Percentiles rank a stretch among this genome's conserved stretches.
These are phyloP conservation scores for Microhierax caerulescens DNA, from an alignment of 2,797 vertebrate species.

Conservation along the genomic window DNA sequence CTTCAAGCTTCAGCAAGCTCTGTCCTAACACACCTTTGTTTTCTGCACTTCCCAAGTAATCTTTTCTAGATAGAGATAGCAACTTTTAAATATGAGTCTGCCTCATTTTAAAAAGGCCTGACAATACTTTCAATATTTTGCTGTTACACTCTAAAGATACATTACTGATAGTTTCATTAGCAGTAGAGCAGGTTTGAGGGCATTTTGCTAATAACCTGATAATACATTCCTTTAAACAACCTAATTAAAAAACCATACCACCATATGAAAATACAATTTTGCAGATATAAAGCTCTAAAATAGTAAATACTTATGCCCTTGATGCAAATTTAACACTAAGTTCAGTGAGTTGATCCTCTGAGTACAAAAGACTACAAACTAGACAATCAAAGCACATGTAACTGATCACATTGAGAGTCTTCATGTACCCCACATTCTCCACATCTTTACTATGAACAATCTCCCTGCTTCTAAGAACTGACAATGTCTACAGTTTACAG, in stretches of 20 bases:
- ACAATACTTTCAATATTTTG: not conserved
- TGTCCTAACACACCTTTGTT: not conserved
- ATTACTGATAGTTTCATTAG: not conserved
- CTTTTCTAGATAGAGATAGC: not conserved
- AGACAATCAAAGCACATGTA: not conserved
- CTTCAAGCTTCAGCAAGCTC: not conserved
- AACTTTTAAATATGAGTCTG: not conserved
- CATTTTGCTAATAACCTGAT: not conserved
- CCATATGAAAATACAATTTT: not conserved
- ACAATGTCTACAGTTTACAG: not conserved
- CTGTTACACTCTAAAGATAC: rapidly evolving
- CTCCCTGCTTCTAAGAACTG: not conserved
- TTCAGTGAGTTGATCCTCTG: not conserved
- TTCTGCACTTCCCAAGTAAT: not conserved
- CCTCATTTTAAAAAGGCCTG: not conserved
- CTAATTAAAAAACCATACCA: not conserved
- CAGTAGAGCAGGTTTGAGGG: not conserved
- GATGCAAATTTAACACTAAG: not conserved
- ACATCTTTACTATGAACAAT: not conserved
- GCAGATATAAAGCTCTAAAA: not conserved
- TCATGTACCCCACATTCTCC: not conserved
- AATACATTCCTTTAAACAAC: not conserved
- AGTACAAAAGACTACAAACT: not conserved
- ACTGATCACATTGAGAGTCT: not conserved
- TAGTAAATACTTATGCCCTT: not conserved